Conservation (phyloP, 2,797 vertebrate species). For the Etheostoma nigrum region DNA sequence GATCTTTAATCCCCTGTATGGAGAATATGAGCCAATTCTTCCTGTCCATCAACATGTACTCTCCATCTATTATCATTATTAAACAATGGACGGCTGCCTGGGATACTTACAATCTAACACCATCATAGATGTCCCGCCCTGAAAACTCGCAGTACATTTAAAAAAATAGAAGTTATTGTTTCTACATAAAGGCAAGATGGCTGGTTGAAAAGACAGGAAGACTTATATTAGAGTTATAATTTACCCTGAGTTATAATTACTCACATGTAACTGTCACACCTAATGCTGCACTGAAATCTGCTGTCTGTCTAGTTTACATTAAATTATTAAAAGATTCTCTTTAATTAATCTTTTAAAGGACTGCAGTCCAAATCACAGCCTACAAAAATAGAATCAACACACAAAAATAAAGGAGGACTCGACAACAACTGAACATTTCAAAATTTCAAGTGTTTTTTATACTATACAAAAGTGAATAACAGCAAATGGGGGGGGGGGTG, state of each 20-base stretch:
- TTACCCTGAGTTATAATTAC: background rate
- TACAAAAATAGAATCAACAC: background rate
- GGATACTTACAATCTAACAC: conserved; percentile 15
- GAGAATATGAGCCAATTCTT: conserved; percentile 61
- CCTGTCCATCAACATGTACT: conserved; percentile 45
- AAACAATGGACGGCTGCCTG: conserved; percentile 41
- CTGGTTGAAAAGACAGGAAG: background rate
- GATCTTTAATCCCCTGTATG: conserved; percentile 62
- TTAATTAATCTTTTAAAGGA: background rate
- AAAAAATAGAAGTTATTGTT: background rate
- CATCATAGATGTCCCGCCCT: conserved; percentile 13
- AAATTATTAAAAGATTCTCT: no score
- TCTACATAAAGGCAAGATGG: background rate
- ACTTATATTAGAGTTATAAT: background rate
- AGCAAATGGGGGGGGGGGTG: no score
- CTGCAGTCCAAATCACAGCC: background rate
- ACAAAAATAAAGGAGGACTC: background rate
- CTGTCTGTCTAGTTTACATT: background rate
- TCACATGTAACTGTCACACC: background rate
- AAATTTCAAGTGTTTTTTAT: no score
- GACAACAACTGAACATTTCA: background rate
- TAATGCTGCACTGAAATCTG: background rate
- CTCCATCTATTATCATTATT: conserved; percentile 57
- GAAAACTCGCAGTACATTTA: background rate
- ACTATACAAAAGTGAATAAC: no score